phyloP scores from a whole-genome alignment of 2,113 vertebrate genomes.

The Cromileptes altivelis region DNA sequence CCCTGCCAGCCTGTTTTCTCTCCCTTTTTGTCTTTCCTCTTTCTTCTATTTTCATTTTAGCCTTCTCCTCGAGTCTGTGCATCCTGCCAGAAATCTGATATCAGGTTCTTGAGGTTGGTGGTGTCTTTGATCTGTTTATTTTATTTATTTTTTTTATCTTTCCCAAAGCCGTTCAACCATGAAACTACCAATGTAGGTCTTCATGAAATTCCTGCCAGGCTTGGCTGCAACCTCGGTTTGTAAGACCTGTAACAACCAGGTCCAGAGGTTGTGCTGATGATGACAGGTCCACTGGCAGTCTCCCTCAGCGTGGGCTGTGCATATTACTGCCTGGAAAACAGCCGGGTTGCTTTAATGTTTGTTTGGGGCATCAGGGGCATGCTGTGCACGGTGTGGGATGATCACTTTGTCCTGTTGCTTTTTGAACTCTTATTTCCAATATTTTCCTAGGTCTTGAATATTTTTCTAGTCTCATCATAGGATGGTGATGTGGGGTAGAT shows the following conservation, averaged over 20 bases:
- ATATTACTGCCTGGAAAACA: conserved; percentile 13
- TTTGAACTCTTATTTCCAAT: background rate
- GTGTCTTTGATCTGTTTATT: conserved; percentile 48
- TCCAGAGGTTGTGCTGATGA: conserved; percentile 40
- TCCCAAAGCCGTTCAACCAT: conserved; percentile 13
- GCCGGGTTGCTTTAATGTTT: background rate
- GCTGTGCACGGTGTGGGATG: conserved; percentile 13
- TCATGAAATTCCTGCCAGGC: conserved; percentile 28
- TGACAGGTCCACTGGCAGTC: conserved; percentile 6
- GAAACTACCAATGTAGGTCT: conserved; percentile 14
- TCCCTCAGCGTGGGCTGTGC: background rate
- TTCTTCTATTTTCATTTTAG: conserved; percentile 15
- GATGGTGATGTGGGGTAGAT: background rate
- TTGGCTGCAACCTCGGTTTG: conserved; percentile 22
- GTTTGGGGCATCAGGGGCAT: background rate
- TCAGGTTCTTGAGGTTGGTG: conserved; percentile 15
- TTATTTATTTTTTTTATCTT: conserved; percentile 12
- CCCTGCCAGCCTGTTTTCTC: conserved; percentile 24
- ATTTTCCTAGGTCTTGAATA: background rate
- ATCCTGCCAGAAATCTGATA: conserved; percentile 32
- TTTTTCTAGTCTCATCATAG: background rate
- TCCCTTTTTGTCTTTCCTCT: background rate
- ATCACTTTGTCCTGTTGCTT: background rate
- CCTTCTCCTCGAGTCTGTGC: background rate
- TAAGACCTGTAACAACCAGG: conserved; percentile 26